Evolutionary conservation across 2,113 vertebrate genomes (phyloP).

Genomic region (Pseudorhombus dupliciocellatus): DNA sequence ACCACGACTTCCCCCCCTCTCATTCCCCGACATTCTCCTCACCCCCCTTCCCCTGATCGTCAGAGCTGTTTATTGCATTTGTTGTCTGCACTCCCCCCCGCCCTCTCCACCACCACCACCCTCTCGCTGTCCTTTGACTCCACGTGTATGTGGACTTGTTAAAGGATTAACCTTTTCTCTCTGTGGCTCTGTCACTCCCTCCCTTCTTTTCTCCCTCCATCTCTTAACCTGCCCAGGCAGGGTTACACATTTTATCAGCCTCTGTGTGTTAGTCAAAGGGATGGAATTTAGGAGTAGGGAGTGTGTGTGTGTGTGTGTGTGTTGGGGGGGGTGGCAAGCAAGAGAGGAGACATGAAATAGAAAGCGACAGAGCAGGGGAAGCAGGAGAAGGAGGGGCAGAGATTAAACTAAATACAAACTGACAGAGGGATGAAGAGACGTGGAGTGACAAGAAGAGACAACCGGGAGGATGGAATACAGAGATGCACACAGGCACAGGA

Average conservation of each 20-base stretch:
- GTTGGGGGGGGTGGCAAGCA: slow-evolving; percentile 8
- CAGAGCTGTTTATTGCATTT: slow-evolving; percentile 38
- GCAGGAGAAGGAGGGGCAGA: slow-evolving; percentile 73
- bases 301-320: no score
- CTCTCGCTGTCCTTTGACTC: slow-evolving; percentile 61
- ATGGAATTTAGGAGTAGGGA: slow-evolving; percentile 51
- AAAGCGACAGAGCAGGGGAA: slow-evolving; percentile 80
- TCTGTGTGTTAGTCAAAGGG: slow-evolving; percentile 48
- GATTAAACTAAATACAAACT: slow-evolving; percentile 81
- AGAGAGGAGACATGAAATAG: slow-evolving; percentile 70
- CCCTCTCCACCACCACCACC: background rate
- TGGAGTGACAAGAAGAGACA: slow-evolving; percentile 66
- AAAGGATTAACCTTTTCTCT: slow-evolving; percentile 76
- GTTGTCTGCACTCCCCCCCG: slow-evolving; percentile 27
- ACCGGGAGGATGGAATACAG: background rate
- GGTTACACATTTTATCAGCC: slow-evolving; percentile 57
- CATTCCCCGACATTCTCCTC: slow-evolving; percentile 39
- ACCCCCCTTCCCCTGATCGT: slow-evolving; percentile 19
- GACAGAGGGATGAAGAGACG: slow-evolving; percentile 80
- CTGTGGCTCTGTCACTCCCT: slow-evolving; percentile 24
- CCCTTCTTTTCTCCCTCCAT: slow-evolving; percentile 19
- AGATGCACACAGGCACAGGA: slow-evolving; percentile 36
- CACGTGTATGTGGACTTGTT: slow-evolving; percentile 70
- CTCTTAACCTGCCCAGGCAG: slow-evolving; percentile 57
- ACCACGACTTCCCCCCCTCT: slow-evolving; percentile 36